Evolutionary conservation across 2,113 vertebrate species (phyloP), one percentile per base, ranked within the genome.

Genomic region (Pseudonaja textilis): DNA sequence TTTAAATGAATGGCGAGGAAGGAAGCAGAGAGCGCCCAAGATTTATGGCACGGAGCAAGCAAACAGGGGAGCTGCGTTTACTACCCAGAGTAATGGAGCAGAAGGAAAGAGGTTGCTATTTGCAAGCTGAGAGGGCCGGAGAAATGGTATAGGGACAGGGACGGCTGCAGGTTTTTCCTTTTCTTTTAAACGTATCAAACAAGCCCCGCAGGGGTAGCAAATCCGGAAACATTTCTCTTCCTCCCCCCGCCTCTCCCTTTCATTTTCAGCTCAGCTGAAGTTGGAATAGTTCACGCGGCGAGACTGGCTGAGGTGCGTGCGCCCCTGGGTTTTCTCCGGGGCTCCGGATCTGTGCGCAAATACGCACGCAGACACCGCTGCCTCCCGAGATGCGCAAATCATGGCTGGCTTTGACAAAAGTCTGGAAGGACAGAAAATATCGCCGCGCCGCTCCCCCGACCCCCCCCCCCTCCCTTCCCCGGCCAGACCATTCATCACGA

Each of bases 1-100:
- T 85, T 91, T 93, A 55, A 22, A 59, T 22, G 89, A 92, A 95
- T 54, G 47, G 69, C 12, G 16, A 55, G 26, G 20, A 45, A 87
- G n/a, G 56, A 64, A 22, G 85, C 20, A 45, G 25, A 16, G 56
- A 57, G 25, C 85, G 42, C 16, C 34, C 16, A 56, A 90, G 89
- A 55, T 88, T 87, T 90, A 93, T 90, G 26, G n/a, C 57, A 10
- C 39, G 25, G 59, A 90, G 29, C 25, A 5, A 16, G 52, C 23
- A 12, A 45, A 26, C 3, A 59, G 2, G 45, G 88, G 4, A 42
- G 61, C 64, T 1, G 54, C 39, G 18, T 25, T 29, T 3, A 11
- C 59, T 12, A 45, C 14, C 47, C 8, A 4, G 64, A 69, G 23
- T 12, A 29, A 25, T 3, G 3, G 57, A 22, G n/a, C 34, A 81